phyloP scores from a whole-genome alignment of 2,797 vertebrate species.

The Cynodonichthys magdalenae region DNA sequence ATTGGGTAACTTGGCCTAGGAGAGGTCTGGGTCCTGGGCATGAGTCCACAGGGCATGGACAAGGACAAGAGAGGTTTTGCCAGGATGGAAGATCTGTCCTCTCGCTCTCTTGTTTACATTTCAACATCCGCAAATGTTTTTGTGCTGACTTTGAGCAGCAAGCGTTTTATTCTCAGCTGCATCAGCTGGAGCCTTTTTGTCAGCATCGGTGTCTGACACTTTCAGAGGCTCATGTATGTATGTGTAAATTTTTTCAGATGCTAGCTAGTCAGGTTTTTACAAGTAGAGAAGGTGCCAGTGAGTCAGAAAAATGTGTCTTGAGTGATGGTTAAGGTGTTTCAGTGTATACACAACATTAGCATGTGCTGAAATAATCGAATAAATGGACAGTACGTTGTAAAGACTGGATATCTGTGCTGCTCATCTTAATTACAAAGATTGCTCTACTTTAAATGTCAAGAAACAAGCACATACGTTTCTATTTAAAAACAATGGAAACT shows the following conservation, averaged over 20 bases:
- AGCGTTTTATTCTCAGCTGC: slow-evolving; percentile 47
- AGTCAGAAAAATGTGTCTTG: slow-evolving; percentile 60
- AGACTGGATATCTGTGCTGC: slow-evolving; percentile 2
- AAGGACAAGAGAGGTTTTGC: slow-evolving; percentile 73
- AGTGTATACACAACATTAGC: slow-evolving; percentile 32
- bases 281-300: slow-evolving; percentile 65
- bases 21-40: slow-evolving; percentile 73
- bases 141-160: slow-evolving; percentile 67
- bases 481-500: background rate
- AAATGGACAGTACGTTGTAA: background rate
- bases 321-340: slow-evolving; percentile 49
- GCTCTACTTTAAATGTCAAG: background rate
- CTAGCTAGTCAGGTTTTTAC: slow-evolving; percentile 67
- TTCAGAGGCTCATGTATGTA: slow-evolving; percentile 60
- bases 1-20: slow-evolving; percentile 80
- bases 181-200: slow-evolving; percentile 52
- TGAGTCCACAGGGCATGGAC: slow-evolving; percentile 75
- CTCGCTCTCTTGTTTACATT: slow-evolving; percentile 64
- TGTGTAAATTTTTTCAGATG: slow-evolving; percentile 72
- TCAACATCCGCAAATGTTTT: slow-evolving; percentile 19
- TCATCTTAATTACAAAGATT: background rate
- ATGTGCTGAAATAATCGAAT: slow-evolving; percentile 11
- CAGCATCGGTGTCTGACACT: slow-evolving; percentile 69
- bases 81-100: slow-evolving; percentile 57
- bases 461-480: background rate